Conservation (phyloP, 2,797 vertebrate genomes). For the Alectoris magna region DNA sequence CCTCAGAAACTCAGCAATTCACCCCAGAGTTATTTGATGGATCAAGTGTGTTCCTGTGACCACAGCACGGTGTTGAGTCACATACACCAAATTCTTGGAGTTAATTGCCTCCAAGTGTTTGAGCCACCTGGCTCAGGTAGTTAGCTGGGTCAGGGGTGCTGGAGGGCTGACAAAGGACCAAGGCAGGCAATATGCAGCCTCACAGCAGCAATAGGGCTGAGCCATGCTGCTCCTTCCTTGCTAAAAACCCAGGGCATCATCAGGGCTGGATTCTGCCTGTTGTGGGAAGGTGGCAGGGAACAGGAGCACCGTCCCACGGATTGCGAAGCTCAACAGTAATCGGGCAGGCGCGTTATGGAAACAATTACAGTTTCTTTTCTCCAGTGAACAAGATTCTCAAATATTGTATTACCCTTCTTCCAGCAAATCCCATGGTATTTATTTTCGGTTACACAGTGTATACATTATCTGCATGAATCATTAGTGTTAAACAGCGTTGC, state of each 20-base stretch:
- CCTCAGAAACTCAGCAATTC: background rate
- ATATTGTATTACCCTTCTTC: background rate
- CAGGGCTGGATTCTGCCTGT: background rate
- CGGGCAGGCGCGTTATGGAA: background rate
- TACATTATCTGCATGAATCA: conserved; percentile 37
- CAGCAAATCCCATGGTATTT: background rate
- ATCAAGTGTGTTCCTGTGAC: background rate
- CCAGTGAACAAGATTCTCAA: background rate
- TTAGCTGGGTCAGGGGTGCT: background rate
- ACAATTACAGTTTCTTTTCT: conserved; percentile 47
- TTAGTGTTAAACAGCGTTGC: conserved; percentile 25
- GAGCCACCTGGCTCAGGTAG: background rate
- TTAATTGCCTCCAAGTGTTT: background rate
- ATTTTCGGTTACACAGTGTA: conserved; percentile 6
- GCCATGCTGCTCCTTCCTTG: fast-evolving
- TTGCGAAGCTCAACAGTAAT: background rate
- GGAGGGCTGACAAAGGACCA: background rate
- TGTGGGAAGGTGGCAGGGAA: background rate
- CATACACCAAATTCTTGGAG: background rate
- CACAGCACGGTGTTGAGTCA: fast-evolving
- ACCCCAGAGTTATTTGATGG: background rate
- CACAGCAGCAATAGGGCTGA: background rate
- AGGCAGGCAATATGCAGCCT: background rate
- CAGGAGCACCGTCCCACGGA: background rate
- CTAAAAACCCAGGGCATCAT: background rate